These are phyloP conservation scores for Hemicrepidius hirtus DNA, from an alignment of 2,888 invertebrate species.

Conservation along the genomic window DNA sequence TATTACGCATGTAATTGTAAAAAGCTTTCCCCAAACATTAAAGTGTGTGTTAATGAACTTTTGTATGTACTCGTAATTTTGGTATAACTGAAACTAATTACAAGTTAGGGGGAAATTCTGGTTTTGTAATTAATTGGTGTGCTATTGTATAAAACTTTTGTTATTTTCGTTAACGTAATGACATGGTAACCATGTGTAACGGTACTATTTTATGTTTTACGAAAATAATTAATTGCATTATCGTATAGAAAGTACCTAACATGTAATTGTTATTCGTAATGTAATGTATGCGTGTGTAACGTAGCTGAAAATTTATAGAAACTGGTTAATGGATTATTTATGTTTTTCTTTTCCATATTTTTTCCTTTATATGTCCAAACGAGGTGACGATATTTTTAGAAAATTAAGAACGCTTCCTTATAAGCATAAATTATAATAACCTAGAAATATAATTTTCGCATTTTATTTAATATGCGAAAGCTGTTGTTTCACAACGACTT, in stretches of 20 bases:
- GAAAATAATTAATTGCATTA: conserved; percentile 33
- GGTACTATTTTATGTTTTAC: conserved; percentile 4
- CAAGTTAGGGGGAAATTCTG: conserved; percentile 3
- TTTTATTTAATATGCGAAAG: neutral
- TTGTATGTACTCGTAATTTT: neutral
- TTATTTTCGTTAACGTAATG: conserved; percentile 17
- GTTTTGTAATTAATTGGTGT: conserved; percentile 3
- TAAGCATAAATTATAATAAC: conserved; percentile 14
- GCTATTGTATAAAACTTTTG: neutral
- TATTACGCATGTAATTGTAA: neutral
- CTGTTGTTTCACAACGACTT: no score
- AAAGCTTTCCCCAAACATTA: neutral
- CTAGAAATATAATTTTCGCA: conserved; percentile 5
- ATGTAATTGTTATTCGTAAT: neutral
- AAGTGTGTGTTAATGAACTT: conserved; percentile 4
- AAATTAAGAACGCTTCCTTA: neutral
- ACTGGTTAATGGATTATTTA: neutral
- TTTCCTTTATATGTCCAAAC: neutral
- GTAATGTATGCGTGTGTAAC: conserved; percentile 12
- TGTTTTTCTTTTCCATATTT: neutral
- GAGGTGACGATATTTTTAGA: conserved; percentile 5
- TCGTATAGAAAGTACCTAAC: conserved; percentile 30
- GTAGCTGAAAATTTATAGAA: conserved; percentile 6
- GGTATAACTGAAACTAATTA: conserved; percentile 4
- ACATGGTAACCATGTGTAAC: conserved; percentile 30